Conservation (phyloP, 2,888 invertebrate species). For the Cryptosula pallasiana region DNA sequence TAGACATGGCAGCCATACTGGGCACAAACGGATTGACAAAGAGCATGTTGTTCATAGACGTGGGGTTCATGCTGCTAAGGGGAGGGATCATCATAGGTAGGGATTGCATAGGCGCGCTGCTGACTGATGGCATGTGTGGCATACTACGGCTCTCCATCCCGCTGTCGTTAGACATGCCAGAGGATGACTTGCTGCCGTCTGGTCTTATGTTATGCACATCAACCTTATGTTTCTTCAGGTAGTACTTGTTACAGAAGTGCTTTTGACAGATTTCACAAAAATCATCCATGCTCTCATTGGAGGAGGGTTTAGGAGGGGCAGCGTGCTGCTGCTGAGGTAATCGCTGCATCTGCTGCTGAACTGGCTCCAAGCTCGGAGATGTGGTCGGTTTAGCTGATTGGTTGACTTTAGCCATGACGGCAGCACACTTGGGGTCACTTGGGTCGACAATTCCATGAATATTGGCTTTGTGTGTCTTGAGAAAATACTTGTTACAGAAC, state of each 20-base stretch:
- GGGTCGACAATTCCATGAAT: conserved; percentile 77
- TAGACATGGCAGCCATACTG: conserved; percentile 24
- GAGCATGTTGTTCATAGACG: conserved; percentile 45
- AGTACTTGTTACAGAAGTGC: conserved; percentile 56
- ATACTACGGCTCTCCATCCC: not conserved
- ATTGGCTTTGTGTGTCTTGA: conserved; percentile 95
- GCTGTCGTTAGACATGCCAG: not conserved
- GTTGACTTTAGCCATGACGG: not conserved
- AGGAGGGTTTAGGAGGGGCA: not conserved
- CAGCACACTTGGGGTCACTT: not conserved
- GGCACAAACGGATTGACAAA: conserved; percentile 52
- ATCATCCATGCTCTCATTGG: conserved; percentile 42
- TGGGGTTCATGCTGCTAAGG: not conserved
- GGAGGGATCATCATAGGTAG: conserved; percentile 19
- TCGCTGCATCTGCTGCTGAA: not conserved
- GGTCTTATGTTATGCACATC: conserved; percentile 53
- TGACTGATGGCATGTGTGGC: not conserved
- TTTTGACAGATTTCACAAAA: conserved; percentile 55
- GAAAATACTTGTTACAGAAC: conserved; percentile 96
- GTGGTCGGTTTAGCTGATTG: not conserved
- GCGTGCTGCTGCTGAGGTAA: conserved; percentile 13
- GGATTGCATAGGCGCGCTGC: not conserved
- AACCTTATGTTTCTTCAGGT: conserved; percentile 54
- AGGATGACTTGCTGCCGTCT: conserved; percentile 14
- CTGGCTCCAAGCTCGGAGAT: not conserved